Evolutionary conservation across 2,797 vertebrate species (phyloP).

Genomic region (Alcedo atthis): DNA sequence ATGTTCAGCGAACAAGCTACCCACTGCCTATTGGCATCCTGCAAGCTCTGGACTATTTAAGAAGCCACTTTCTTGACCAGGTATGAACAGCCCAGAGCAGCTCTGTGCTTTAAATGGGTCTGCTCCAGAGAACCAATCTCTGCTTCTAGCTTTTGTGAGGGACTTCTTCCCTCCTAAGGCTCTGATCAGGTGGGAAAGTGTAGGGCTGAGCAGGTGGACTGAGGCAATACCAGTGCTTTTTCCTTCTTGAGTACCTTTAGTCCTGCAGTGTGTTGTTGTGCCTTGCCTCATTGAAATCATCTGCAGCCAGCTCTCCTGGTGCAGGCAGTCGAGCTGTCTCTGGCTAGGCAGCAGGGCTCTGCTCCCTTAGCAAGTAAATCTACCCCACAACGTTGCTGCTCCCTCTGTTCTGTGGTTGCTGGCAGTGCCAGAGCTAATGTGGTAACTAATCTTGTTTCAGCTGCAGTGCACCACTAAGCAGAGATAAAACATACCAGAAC

Average conservation of each 20-base stretch:
- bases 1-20: conserved; percentile 81
- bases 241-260: neutral
- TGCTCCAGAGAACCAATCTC: neutral
- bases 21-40: conserved; percentile 86
- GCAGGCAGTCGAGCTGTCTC: neutral
- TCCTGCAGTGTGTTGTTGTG: neutral
- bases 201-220: neutral
- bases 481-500: neutral
- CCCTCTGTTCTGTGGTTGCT: neutral
- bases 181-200: neutral
- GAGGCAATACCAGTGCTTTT: neutral
- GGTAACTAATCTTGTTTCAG: neutral
- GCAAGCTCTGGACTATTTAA: conserved; percentile 85
- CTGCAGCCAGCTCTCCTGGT: neutral
- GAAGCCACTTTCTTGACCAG: conserved; percentile 86
- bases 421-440: neutral
- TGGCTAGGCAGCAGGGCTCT: neutral
- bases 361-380: neutral
- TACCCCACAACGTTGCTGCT: fast-evolving
- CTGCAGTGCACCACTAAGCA: neutral
- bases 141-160: neutral
- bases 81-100: conserved; percentile 60
- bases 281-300: neutral
- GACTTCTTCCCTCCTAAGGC: neutral
- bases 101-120: neutral